Evolutionary conservation across 2,888 invertebrate species (phyloP).

Genomic region (Trissoscelio sp.): DNA sequence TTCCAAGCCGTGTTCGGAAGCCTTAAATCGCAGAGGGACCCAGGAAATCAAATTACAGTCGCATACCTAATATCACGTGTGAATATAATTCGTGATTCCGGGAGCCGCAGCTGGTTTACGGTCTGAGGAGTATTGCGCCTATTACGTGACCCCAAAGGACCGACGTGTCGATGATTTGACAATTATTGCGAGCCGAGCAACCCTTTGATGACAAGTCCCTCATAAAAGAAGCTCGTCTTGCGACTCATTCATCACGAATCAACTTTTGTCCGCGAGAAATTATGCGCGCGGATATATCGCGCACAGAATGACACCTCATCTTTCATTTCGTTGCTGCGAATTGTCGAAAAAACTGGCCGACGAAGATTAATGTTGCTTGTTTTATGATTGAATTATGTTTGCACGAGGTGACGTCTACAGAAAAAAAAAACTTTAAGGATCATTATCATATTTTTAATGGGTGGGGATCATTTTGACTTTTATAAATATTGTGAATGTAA

Average conservation of each 20-base stretch:
- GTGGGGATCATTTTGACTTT: constrained; percentile 2
- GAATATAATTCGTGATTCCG: constrained; percentile 50
- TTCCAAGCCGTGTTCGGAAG: constrained; percentile 11
- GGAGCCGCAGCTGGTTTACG: constrained; percentile 42
- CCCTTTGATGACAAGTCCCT: constrained; percentile 62
- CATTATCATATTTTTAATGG: too few species aligned
- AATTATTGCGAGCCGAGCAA: constrained; percentile 53
- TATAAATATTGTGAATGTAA: constrained; percentile 34
- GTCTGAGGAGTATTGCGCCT: constrained; percentile 15
- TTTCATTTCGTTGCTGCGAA: constrained; percentile 24
- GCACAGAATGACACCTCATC: constrained; percentile 13
- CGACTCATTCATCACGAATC: constrained; percentile 48
- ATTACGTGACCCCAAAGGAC: constrained; percentile 25
- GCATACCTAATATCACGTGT: constrained; percentile 48
- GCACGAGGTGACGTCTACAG: too few species aligned
- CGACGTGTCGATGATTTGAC: constrained; percentile 59
- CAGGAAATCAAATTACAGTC: constrained; percentile 59
- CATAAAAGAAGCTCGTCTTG: constrained; percentile 47
- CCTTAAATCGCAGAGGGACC: constrained; percentile 39
- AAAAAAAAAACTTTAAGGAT: too few species aligned
- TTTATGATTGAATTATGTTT: constrained; percentile 51
- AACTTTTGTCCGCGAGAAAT: constrained; percentile 57
- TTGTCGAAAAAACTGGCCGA: constrained; percentile 19
- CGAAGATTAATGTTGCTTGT: constrained; percentile 51
- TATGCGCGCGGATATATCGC: constrained; percentile 38